Conservation (phyloP, 2,888 invertebrate species). For the Zootermopsis nevadensis region DNA sequence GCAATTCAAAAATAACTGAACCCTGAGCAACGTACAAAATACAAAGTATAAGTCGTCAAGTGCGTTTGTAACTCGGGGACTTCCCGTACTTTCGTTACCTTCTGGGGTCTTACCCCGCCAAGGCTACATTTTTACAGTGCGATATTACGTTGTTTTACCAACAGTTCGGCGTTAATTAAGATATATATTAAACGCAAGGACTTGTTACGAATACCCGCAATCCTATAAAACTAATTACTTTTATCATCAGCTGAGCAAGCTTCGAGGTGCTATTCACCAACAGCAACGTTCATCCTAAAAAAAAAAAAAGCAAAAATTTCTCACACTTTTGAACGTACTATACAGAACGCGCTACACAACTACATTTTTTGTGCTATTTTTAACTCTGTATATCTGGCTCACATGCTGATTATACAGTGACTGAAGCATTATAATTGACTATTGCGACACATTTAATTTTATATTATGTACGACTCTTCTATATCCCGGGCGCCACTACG, state of each 20-base stretch:
- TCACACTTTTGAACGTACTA: too few species aligned
- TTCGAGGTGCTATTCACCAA: not conserved
- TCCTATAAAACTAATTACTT: not conserved
- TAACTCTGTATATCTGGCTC: not conserved
- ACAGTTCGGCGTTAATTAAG: not conserved
- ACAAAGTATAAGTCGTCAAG: too few species aligned
- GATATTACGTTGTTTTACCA: not conserved
- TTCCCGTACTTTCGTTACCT: not conserved
- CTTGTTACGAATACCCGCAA: not conserved
- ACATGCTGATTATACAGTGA: constrained; percentile 8
- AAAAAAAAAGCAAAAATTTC: not conserved
- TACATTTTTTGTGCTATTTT: not conserved
- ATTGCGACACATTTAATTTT: constrained; percentile 10
- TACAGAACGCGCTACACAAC: not conserved
- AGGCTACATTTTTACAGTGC: not conserved
- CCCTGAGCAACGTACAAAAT: too few species aligned
- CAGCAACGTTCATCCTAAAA: not conserved
- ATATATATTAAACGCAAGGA: not conserved
- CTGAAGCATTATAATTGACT: constrained; percentile 30
- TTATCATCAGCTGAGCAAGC: constrained; percentile 21
- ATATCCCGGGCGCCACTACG: too few species aligned
- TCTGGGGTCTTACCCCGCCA: not conserved
- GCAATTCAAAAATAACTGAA: too few species aligned
- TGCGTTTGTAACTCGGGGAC: too few species aligned
- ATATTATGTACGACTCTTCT: not conserved